Percentiles rank a stretch among this genome's conserved stretches.
phyloP scores from a whole-genome alignment of 2,797 vertebrate genomes.

The Halcyon badia region DNA sequence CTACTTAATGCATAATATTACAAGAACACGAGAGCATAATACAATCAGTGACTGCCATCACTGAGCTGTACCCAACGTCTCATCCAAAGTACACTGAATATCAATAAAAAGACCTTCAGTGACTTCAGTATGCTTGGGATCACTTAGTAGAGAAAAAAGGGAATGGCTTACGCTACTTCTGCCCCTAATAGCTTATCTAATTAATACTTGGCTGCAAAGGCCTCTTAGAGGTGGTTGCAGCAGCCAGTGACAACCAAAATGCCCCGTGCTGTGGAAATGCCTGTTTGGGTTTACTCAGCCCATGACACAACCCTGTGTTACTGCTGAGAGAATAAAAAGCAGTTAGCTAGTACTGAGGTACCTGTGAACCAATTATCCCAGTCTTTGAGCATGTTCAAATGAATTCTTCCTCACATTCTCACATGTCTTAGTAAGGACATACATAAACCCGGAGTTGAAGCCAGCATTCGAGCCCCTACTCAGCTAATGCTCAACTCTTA shows the following conservation, averaged over 20 bases:
- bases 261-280: not conserved
- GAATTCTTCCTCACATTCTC: not conserved
- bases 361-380: not conserved
- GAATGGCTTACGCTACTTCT: not conserved
- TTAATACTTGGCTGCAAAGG: not conserved
- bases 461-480: not conserved
- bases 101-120: not conserved
- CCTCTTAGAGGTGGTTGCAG: not conserved
- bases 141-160: not conserved
- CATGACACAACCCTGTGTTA: not conserved
- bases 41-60: not conserved
- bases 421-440: not conserved
- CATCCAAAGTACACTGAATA: not conserved
- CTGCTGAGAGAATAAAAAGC: not conserved
- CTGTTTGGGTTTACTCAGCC: not conserved
- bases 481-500: not conserved
- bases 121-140: not conserved
- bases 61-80: not conserved
- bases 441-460: not conserved
- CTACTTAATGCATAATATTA: not conserved
- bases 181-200: not conserved
- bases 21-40: not conserved
- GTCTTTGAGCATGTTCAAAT: not conserved
- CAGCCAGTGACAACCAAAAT: not conserved
- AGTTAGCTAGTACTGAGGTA: not conserved